Base-by-base conservation (phyloP, 2,797 vertebrate species). In the Channa striata region DNA sequence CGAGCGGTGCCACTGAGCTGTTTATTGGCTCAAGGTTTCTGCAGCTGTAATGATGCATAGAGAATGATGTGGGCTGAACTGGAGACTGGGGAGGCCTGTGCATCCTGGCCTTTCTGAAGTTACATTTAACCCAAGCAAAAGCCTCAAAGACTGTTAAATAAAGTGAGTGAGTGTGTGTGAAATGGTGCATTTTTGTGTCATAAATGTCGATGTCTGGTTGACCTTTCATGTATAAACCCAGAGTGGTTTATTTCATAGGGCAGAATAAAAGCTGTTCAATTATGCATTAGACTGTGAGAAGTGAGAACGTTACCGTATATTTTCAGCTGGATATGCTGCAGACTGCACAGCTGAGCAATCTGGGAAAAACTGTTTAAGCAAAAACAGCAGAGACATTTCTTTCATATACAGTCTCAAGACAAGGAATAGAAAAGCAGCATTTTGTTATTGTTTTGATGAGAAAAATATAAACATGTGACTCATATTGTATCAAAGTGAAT, bases 1-100 rank as follows among this genome's bases (percentile, higher is more conserved):
- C 86, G 85, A 88, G 82, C 82, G 70, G 80, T 79, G 77, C 87
- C 67, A 78, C 73, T 71, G 86, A 88, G 88, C 85, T 94, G 92
- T 94, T 94, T 94, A 90, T 94, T 94, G 91, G 91, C 87, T 83
- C 87, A 92, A 91, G 82, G 89, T 89, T 91, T 90, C 90, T 92
- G 85, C 85, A 88, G 82, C 2, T 83, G 90, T 93, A 93, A 94
- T 94, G 93, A 93, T 93, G 92, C 93, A 91, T 94, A 86, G 83
- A 89, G 86, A 92, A 93, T 88, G 83, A 92, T 91, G 80, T 85
- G 83, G 84, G 89, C 87, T 87, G 82, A 77, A 44, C 59, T 69
- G 62, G 65, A 77, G 78, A 72, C 62, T 33, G 59, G 65, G 78
- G 85, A 30, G 78, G 71, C 81, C 75, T 72, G 83, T 16, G 17